These are phyloP conservation scores for Pandemis corylana DNA, from an alignment of 2,888 invertebrate species.

Conservation along the genomic window DNA sequence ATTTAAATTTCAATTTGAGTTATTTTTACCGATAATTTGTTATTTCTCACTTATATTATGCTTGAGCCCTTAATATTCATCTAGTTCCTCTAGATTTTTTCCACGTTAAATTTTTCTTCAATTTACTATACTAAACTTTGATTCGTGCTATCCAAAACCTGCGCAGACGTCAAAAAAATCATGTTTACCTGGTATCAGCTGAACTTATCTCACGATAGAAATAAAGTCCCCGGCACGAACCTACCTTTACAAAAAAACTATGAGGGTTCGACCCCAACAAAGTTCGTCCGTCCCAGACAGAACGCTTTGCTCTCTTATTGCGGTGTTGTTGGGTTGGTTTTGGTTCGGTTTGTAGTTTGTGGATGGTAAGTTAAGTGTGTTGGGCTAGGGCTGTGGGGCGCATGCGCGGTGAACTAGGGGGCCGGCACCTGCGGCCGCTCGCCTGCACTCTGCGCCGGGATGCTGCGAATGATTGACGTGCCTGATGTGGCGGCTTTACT, in stretches of 20 bases:
- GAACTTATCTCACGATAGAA: conserved; percentile 39
- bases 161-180: conserved; percentile 11
- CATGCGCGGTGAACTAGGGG: conserved; percentile 67
- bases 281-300: conserved; percentile 1
- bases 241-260: conserved; percentile 41
- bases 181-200: conserved; percentile 40
- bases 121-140: neutral
- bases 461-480: conserved; percentile 47
- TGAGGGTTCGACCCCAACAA: conserved; percentile 37
- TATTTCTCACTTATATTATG: neutral
- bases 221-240: conserved; percentile 33
- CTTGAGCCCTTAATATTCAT: neutral
- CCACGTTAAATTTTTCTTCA: neutral
- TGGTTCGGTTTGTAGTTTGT: conserved; percentile 36
- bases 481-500: conserved; percentile 29
- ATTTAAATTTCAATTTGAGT: no score
- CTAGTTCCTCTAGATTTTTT: neutral
- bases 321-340: conserved; percentile 46
- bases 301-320: conserved; percentile 27
- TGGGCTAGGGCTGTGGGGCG: conserved; percentile 51
- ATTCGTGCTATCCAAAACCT: neutral
- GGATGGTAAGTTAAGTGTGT: conserved; percentile 49
- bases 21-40: neutral
- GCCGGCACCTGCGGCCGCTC: conserved; percentile 59
- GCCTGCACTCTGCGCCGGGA: conserved; percentile 54